Conservation (phyloP, 2,888 invertebrate genomes). For the Dolichomitus sp. region DNA sequence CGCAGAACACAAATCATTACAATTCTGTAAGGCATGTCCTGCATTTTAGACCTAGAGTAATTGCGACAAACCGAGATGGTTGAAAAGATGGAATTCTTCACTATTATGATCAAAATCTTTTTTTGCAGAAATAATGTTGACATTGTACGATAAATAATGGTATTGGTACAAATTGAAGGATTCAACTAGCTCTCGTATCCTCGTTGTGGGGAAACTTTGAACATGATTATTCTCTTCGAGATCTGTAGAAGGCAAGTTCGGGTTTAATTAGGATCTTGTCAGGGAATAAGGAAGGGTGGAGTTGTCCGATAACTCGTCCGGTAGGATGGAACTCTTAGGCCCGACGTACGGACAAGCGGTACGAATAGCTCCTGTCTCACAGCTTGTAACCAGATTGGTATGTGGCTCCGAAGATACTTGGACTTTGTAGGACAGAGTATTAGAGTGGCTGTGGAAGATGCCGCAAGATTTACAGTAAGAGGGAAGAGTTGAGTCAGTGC, state of each 20-base stretch:
- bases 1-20: background rate
- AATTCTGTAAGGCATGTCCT: background rate
- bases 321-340: conserved; percentile 35
- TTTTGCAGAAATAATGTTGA: too few species aligned
- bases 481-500: conserved; percentile 53
- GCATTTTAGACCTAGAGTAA: background rate
- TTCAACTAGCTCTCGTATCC: background rate
- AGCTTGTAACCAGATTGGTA: conserved; percentile 38
- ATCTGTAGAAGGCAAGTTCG: conserved; percentile 36
- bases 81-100: background rate
- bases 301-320: conserved; percentile 41
- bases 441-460: conserved; percentile 47
- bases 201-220: conserved; percentile 28
- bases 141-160: too few species aligned
- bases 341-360: conserved; percentile 20
- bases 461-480: conserved; percentile 40
- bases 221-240: conserved; percentile 33
- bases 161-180: background rate
- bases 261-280: conserved; percentile 61
- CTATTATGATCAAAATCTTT: too few species aligned
- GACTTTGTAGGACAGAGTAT: conserved; percentile 33
- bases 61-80: background rate
- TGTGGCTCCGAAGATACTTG: conserved; percentile 34
- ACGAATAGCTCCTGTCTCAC: conserved; percentile 31
- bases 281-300: conserved; percentile 49